Base-by-base conservation (phyloP, 2,888 invertebrate species). In the Polydrusus cervinus region DNA sequence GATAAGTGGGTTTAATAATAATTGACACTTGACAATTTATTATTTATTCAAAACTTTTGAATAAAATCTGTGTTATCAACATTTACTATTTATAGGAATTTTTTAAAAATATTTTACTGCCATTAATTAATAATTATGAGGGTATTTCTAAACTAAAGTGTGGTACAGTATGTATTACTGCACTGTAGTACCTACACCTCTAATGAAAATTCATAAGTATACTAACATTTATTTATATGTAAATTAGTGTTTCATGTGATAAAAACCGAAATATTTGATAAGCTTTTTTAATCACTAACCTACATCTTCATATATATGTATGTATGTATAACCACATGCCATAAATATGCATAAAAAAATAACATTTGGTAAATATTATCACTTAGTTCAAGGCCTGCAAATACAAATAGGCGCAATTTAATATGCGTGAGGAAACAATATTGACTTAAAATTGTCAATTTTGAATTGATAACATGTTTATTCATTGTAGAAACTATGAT, bases 301-400 rank as follows among this genome's bases (percentile, higher is more conserved):
- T 34, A 34, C 7, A 34, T 34, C 13, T 45, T 13, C 14, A 45
- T 49, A 49, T 47, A 49, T 47, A 49, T 47, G 14, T 16, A 49
- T 51, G 11, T 20, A 10, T 51, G 18, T 18, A 20, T 51, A 51
- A 10, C 16, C 11, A 51, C 20, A 51, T 51, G 11, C 11, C 2
- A n/a, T 16, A n/a, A 18, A 9, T 9, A 49, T 45, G 18, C 3
- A 49, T 18, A 14, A 49, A 34, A 49, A 49, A 14, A 49, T 49
- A 49, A 14, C 16, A 14, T 9, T 49, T 49, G 14, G 49, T 49
- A 14, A 49, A 49, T 49, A 49, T 49, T 49, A 49, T 49, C 18
- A 16, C 49, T 49, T 49, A 18, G 49, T 49, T 49, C 49, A 49
- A 49, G 49, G 49, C 1, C 18, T 16, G 8, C 9, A 18, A 3